A percentile compares a stretch with the other conserved stretches of the same genome.
Conservation (phyloP, 2,888 invertebrate species). For the Boloria selene region DNA sequence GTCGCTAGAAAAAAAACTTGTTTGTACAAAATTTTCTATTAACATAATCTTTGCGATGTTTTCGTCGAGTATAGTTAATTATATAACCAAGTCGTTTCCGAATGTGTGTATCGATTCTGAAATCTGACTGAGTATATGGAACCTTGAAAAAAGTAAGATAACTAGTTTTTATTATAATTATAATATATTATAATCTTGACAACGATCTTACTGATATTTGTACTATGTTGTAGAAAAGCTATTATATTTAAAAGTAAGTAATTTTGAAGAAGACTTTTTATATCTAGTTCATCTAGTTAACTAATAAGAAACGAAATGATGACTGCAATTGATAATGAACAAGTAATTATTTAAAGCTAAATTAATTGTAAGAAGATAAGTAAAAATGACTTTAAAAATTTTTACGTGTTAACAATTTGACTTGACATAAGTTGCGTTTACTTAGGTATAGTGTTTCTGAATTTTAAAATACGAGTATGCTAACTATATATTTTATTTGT, state of each 20-base stretch:
- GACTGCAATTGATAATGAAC: too few relatives aligned
- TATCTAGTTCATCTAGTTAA: too few relatives aligned
- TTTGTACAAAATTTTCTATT: background rate
- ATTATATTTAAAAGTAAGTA: background rate
- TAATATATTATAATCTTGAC: slow-evolving; percentile 10
- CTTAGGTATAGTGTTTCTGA: too few relatives aligned
- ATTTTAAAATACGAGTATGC: too few relatives aligned
- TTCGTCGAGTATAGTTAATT: background rate
- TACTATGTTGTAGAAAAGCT: slow-evolving; percentile 7
- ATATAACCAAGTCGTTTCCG: slow-evolving; percentile 15
- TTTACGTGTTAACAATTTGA: too few relatives aligned
- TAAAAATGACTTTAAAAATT: too few relatives aligned
- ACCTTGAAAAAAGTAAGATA: slow-evolving; percentile 9
- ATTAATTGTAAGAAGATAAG: too few relatives aligned
- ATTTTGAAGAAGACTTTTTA: too few relatives aligned
- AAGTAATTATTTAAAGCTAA: too few relatives aligned
- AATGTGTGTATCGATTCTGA: slow-evolving; percentile 11
- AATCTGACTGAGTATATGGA: slow-evolving; percentile 2
- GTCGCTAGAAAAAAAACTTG: background rate
- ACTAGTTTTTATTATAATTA: slow-evolving; percentile 5
- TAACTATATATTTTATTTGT: too few relatives aligned
- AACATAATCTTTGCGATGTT: background rate
- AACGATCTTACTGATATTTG: background rate
- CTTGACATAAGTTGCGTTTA: too few relatives aligned
- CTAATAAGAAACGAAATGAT: too few relatives aligned